Evolutionary conservation across 1,140 invertebrate genomes (phyloP), one percentile per base, ranked within the genome.

Genomic region (Anthonomus grandis): DNA sequence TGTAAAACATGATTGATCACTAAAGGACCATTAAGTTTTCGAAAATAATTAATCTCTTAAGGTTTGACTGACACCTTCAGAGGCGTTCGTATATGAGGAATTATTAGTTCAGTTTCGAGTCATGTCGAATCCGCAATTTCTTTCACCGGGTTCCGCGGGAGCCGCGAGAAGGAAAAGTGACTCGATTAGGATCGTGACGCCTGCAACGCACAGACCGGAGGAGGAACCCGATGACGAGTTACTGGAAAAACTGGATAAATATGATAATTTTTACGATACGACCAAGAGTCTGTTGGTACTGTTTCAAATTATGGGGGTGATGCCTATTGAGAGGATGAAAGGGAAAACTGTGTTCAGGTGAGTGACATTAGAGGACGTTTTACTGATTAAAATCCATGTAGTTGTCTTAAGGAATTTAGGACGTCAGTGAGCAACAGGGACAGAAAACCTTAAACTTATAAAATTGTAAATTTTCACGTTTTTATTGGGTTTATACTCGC

Each of bases 301-400:
- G 0, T 86, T 86, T 59, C 83, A 86, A 69, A 81, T 85, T 19
- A 85, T 84, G 83, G 83, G 83, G n/a, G 76, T 85, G 0, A 85
- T 86, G 83, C 83, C 83, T 0, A 84, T 86, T 15, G 82, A 83
- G 74, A 74, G 83, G 52, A 78, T 79, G 13, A 76, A 73, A 56
- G 74, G 80, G 74, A 72, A 66, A 49, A 72, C 69, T 1, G 66
- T 69, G 15, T 73, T 66, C 42, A 67, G 67, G 70, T 70, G 62
- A 37, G 22, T 27, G 17, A 46, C n/a, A n/a, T n/a, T n/a, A n/a
- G n/a, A n/a, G n/a, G n/a, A n/a, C n/a, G n/a, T 54, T 42, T 39
- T 8, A n/a, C 15, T n/a, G 38, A 6, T 47, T 47, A 41, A 41
- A 15, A 8, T 4, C 0, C 25, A 22, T 5, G 18, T 10, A 49